A percentile compares a stretch with the other conserved stretches of the same genome.
Evolutionary conservation across 2,888 invertebrate species (phyloP).

Genomic region (Diadegma fenestrale): DNA sequence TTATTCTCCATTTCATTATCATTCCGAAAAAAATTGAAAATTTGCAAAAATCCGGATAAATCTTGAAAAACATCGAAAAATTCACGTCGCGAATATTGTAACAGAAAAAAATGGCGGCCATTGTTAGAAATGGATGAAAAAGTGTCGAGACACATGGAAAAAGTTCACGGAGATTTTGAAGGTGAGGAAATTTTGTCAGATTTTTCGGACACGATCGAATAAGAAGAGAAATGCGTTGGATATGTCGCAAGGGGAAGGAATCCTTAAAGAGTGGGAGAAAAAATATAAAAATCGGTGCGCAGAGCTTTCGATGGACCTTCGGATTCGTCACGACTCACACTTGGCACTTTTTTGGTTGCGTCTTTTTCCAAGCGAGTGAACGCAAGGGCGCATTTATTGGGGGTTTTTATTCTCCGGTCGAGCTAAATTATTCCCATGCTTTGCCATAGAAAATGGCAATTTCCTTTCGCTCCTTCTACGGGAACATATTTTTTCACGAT

Average conservation of each 20-base stretch:
- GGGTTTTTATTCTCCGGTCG: conserved; percentile 37
- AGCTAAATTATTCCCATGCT: conserved; percentile 65
- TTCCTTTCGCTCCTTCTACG: conserved; percentile 19
- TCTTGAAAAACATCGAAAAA: too few relatives aligned
- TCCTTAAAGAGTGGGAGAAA: not conserved
- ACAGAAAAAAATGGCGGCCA: too few relatives aligned
- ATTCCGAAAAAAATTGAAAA: too few relatives aligned
- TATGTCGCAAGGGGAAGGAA: too few relatives aligned
- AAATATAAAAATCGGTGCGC: not conserved
- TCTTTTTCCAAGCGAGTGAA: conserved; percentile 30
- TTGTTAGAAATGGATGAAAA: too few relatives aligned
- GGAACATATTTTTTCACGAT: conserved; percentile 41
- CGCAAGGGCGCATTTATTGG: conserved; percentile 40
- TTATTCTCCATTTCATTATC: not conserved
- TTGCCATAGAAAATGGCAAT: conserved; percentile 54
- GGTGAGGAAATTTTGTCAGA: too few relatives aligned
- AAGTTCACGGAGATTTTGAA: too few relatives aligned
- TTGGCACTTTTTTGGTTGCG: conserved; percentile 36
- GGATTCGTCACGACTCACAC: conserved; percentile 41
- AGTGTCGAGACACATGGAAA: too few relatives aligned
- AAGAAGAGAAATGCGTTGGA: too few relatives aligned
- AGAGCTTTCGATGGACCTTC: conserved; percentile 3
- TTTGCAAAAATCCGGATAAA: too few relatives aligned
- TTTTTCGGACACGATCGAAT: too few relatives aligned
- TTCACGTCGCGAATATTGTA: too few relatives aligned